Evolutionary conservation across 2,113 vertebrate species (phyloP).

Genomic region (Corynorhinus townsendii): DNA sequence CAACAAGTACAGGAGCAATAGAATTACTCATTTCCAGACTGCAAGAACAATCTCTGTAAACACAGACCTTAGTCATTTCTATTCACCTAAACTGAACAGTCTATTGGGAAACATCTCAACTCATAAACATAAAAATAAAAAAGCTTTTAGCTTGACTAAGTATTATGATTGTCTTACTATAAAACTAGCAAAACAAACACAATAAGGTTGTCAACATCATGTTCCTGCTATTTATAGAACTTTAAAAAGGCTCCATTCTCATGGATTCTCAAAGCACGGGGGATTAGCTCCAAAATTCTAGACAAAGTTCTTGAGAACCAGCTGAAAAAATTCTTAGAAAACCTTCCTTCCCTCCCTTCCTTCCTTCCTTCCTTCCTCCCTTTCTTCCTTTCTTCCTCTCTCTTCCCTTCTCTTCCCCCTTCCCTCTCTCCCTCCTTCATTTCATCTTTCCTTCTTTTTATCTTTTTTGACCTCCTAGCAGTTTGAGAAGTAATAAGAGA

Average conservation of each 20-base stretch:
- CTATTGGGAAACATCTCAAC: not conserved
- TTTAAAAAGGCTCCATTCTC: not conserved
- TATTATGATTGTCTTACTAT: not conserved
- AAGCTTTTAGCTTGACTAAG: not conserved
- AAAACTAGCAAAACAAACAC: not conserved
- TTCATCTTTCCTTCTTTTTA: not conserved
- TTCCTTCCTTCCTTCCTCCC: fast-evolving
- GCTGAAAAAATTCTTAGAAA: not conserved
- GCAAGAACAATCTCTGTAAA: not conserved
- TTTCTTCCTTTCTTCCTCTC: not conserved
- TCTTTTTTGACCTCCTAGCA: not conserved
- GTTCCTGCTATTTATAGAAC: not conserved
- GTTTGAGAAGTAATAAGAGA: constrained; percentile 1
- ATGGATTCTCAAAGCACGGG: not conserved
- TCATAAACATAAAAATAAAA: not conserved
- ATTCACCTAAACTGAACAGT: not conserved
- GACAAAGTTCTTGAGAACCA: not conserved
- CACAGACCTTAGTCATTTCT: not conserved
- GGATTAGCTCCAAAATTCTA: not conserved
- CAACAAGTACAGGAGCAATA: not conserved
- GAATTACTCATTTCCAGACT: not conserved
- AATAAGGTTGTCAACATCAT: not conserved
- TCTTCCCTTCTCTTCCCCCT: not conserved
- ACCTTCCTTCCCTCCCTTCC: not conserved
- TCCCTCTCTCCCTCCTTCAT: too few species aligned